Evolutionary conservation across 1,140 invertebrate species (phyloP).

Genomic region (Arctopsyche grandis): DNA sequence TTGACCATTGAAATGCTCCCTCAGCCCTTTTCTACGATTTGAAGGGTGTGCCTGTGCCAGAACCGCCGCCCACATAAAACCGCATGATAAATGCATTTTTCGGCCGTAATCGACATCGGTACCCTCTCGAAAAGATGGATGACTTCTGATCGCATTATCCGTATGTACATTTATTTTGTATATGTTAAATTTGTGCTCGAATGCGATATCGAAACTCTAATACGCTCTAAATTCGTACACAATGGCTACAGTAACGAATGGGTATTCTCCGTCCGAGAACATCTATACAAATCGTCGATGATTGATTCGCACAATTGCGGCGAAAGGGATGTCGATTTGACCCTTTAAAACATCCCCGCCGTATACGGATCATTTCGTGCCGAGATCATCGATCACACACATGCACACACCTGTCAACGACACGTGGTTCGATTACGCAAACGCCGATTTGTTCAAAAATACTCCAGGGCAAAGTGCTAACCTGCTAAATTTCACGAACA

Average conservation of each 20-base stretch:
- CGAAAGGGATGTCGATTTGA: background rate
- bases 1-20: slow-evolving; percentile 15
- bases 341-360: background rate
- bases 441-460: background rate
- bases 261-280: background rate
- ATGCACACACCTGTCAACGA: background rate
- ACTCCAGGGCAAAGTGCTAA: too few species aligned
- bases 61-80: slow-evolving; percentile 20
- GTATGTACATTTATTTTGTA: too few species aligned
- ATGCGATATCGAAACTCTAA: too few species aligned
- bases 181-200: background rate
- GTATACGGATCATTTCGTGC: background rate
- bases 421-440: background rate
- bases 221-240: too few species aligned
- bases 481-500: too few species aligned
- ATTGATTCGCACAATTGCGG: background rate
- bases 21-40: slow-evolving; percentile 33
- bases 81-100: slow-evolving; percentile 37
- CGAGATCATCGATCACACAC: background rate
- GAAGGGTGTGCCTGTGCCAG: slow-evolving; percentile 29
- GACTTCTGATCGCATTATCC: slow-evolving; percentile 9
- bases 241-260: background rate
- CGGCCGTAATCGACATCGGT: slow-evolving; percentile 18
- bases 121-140: slow-evolving; percentile 22
- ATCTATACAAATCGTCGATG: background rate